phyloP scores from a whole-genome alignment of 2,113 vertebrate genomes.

The Otis tarda region DNA sequence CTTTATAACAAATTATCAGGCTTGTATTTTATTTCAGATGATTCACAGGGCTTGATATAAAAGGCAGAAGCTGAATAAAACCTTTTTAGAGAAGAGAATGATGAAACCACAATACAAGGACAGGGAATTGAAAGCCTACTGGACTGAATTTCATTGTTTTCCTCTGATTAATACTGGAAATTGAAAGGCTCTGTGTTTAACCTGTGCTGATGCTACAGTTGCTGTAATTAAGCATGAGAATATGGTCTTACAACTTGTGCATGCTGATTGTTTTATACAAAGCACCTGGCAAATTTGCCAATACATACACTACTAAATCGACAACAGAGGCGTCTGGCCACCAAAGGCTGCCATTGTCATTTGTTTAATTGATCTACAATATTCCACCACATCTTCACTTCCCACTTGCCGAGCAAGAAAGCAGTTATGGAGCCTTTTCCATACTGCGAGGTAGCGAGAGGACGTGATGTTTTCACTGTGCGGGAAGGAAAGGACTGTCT shows the following conservation, averaged over 20 bases:
- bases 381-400: background rate
- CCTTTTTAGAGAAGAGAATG: conserved; percentile 21
- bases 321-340: background rate
- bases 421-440: background rate
- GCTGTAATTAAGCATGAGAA: conserved; percentile 37
- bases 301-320: background rate
- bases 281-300: conserved; percentile 1
- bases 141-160: conserved; percentile 33
- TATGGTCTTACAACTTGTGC: conserved; percentile 29
- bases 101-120: background rate
- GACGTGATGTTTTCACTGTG: background rate
- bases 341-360: background rate
- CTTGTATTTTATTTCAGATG: conserved; percentile 15
- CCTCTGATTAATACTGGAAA: conserved; percentile 45
- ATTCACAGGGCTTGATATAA: conserved; percentile 46
- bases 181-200: conserved; percentile 32
- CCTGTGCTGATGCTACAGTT: background rate
- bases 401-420: background rate
- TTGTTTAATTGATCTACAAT: background rate
- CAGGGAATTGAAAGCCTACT: conserved; percentile 24
- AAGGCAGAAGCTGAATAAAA: conserved; percentile 43
- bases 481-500: background rate
- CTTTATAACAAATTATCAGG: conserved; percentile 56
- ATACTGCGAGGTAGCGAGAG: background rate
- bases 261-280: conserved; percentile 11